Evolutionary conservation across 2,113 vertebrate genomes (phyloP).

Genomic region (Smithornis capensis): DNA sequence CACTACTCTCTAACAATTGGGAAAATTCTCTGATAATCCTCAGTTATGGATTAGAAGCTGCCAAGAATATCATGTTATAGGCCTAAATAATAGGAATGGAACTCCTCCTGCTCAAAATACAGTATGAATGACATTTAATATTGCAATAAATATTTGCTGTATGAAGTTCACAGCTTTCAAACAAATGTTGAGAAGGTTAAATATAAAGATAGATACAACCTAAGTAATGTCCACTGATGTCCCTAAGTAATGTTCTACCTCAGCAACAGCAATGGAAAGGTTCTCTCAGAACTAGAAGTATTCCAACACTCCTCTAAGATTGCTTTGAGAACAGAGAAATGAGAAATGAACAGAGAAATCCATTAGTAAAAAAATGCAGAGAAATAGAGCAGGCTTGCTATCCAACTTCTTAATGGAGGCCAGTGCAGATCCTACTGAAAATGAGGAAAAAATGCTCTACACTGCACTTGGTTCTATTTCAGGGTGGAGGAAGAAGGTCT

Average conservation of each 20-base stretch:
- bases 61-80: not conserved
- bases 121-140: not conserved
- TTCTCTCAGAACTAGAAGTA: not conserved
- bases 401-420: not conserved
- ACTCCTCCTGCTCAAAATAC: not conserved
- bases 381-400: not conserved
- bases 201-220: not conserved
- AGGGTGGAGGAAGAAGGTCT: not conserved
- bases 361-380: rapidly evolving
- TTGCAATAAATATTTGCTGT: not conserved
- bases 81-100: not conserved
- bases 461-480: not conserved
- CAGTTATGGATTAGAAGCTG: not conserved
- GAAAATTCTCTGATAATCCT: not conserved
- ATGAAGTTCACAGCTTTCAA: not conserved
- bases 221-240: not conserved
- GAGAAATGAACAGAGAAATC: not conserved
- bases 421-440: not conserved
- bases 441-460: not conserved
- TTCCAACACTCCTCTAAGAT: not conserved
- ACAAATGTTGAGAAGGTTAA: not conserved
- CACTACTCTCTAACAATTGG: not conserved
- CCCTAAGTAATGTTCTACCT: not conserved
- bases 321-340: too few species aligned
- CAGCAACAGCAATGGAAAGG: not conserved